Evolutionary conservation across 1,140 invertebrate genomes (phyloP), one percentile per base, ranked within the genome.

Genomic region (Drosophila kikkawai): DNA sequence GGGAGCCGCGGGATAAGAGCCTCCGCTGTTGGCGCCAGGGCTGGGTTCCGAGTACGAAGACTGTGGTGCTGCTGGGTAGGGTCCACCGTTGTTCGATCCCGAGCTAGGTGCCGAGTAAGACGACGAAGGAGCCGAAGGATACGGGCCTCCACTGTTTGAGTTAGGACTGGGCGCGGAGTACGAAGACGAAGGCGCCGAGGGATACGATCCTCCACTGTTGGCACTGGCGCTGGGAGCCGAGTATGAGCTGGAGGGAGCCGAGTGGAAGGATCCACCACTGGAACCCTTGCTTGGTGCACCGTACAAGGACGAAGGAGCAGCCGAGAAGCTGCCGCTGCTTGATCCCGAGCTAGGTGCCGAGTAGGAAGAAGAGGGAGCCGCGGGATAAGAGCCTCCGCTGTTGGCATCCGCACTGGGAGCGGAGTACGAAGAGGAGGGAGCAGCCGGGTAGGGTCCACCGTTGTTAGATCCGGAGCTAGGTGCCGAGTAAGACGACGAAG

Each of bases 391-490:
- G 8, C 82, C 83, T 12, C 79, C 82, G 1, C 71, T 45, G 22
- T 50, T 87, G 9, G 75, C 61, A 12, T 45, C 15, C 0, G 61
- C n/a, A 26, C 63, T 61, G 15, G 75, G 86, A 26, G 86, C 76
- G 9, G 75, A 82, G 42, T 85, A 92, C 2, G 91, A 84, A 7
- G 84, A 91, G 0, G 91, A 93, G 50, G 74, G 92, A 75, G 83
- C 88, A 69, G 53, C 75, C 0, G 92, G 76, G 17, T 75, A 75
- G 0, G 93, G 80, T 4, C 75, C 78, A 55, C 94, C 94, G 32
- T 87, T 90, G 91, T 93, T 90, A 7, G 77, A 74, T 19, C 69
- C 71, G 0, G 77, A 45, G 29, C 69, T 50, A 1, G 69, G 68
- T 7, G 65, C 55, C 7, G 80, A 74, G 17, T 77, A 70, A 6